These are phyloP conservation scores for Lathronympha strigana DNA, from an alignment of 2,888 invertebrate genomes.

Conservation along the genomic window DNA sequence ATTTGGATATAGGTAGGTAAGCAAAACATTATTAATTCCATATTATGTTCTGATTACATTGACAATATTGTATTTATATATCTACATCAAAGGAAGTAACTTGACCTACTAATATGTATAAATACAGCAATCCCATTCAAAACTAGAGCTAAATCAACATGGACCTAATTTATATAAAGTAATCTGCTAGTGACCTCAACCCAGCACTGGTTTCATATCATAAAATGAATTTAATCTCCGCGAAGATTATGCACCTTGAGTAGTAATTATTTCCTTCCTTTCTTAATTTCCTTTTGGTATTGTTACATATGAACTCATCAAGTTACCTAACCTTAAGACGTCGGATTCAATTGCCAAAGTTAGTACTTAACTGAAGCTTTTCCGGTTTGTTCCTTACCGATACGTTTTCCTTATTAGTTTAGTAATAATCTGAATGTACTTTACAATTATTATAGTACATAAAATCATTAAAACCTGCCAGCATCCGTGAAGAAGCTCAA, in stretches of 20 bases:
- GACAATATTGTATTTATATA: too few species aligned
- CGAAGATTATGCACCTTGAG: conserved; percentile 30
- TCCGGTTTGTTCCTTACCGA: background rate
- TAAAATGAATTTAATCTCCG: conserved; percentile 12
- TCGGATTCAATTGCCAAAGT: conserved; percentile 11
- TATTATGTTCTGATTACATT: too few species aligned
- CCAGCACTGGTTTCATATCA: background rate
- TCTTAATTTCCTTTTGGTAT: conserved; percentile 37
- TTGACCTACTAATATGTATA: too few species aligned
- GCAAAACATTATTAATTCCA: too few species aligned
- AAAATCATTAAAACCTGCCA: too few species aligned
- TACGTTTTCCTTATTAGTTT: background rate
- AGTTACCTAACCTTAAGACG: conserved; percentile 1
- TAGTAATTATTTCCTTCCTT: conserved; percentile 39
- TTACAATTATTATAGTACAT: background rate
- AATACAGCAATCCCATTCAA: too few species aligned
- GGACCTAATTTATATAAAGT: background rate
- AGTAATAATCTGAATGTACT: too few species aligned
- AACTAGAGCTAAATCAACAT: background rate
- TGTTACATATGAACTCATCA: conserved; percentile 34
- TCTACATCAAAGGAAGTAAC: too few species aligned
- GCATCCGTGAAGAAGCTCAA: too few species aligned
- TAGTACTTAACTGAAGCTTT: background rate
- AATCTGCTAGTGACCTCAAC: background rate
- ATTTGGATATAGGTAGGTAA: too few species aligned